phyloP scores from a whole-genome alignment of 2,113 vertebrate genomes.

The Oenanthe melanoleuca region DNA sequence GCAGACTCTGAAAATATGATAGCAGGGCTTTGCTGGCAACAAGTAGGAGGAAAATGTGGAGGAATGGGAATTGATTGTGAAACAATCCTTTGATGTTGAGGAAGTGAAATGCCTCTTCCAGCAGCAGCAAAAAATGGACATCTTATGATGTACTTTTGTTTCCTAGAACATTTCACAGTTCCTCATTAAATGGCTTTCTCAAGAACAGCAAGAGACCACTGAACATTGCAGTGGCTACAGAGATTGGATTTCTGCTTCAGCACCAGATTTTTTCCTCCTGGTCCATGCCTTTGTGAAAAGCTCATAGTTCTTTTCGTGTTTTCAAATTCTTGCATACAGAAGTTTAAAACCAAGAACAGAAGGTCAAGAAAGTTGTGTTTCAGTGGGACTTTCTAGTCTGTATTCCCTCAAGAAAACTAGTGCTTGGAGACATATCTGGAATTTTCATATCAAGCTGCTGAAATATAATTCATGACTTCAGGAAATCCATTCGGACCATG shows the following conservation, averaged over 20 bases:
- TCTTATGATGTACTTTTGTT: not conserved
- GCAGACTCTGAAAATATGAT: not conserved
- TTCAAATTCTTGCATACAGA: not conserved
- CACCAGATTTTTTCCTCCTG: not conserved
- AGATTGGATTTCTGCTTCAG: not conserved
- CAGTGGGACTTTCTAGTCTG: not conserved
- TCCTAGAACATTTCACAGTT: not conserved
- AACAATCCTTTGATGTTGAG: not conserved
- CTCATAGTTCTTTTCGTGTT: not conserved
- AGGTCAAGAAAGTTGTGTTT: not conserved
- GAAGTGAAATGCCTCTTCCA: not conserved
- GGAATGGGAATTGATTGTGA: not conserved
- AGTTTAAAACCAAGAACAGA: not conserved
- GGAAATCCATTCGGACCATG: not conserved
- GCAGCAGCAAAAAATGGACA: not conserved
- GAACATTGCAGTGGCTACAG: not conserved
- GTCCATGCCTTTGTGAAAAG: not conserved
- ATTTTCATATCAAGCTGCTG: not conserved
- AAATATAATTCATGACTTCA: not conserved
- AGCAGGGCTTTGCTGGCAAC: not conserved
- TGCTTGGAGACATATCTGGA: not conserved
- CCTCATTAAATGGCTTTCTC: not conserved
- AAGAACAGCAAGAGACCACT: not conserved
- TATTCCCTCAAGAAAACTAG: not conserved
- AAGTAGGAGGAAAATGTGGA: not conserved